Conservation (phyloP, 1,140 invertebrate species). For the Diabrotica virgifera region DNA sequence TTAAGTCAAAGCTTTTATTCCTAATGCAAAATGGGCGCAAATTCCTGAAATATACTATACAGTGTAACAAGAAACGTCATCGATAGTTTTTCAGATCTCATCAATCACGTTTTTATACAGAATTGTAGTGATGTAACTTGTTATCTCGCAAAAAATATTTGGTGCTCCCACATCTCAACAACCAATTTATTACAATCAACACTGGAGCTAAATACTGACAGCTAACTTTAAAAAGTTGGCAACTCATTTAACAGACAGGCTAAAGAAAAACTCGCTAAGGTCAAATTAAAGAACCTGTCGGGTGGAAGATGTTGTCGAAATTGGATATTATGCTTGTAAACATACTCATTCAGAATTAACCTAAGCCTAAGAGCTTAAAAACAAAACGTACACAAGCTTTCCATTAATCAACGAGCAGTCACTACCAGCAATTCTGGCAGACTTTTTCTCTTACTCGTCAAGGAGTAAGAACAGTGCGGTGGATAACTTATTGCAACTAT, state of each 20-base stretch:
- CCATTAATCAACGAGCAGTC: background rate
- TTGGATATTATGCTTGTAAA: background rate
- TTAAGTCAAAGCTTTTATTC: no score
- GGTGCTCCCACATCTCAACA: no score
- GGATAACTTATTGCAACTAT: background rate
- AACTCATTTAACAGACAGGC: background rate
- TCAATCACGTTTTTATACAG: no score
- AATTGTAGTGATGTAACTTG: no score
- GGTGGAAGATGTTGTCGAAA: background rate
- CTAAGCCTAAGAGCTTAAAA: background rate
- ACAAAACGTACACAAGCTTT: background rate
- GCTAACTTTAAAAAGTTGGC: background rate
- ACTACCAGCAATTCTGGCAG: background rate
- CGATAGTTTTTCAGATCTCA: no score
- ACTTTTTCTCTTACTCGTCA: background rate
- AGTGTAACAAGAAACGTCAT: no score
- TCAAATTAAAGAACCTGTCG: background rate
- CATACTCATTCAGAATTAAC: slow-evolving; percentile 2
- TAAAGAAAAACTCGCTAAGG: background rate
- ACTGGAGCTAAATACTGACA: no score
- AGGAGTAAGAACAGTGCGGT: background rate
- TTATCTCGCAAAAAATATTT: no score
- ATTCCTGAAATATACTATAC: no score
- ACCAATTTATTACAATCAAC: no score
- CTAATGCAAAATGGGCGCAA: no score